Evolutionary conservation across 2,797 vertebrate genomes (phyloP).

Genomic region (Alectoris magna): DNA sequence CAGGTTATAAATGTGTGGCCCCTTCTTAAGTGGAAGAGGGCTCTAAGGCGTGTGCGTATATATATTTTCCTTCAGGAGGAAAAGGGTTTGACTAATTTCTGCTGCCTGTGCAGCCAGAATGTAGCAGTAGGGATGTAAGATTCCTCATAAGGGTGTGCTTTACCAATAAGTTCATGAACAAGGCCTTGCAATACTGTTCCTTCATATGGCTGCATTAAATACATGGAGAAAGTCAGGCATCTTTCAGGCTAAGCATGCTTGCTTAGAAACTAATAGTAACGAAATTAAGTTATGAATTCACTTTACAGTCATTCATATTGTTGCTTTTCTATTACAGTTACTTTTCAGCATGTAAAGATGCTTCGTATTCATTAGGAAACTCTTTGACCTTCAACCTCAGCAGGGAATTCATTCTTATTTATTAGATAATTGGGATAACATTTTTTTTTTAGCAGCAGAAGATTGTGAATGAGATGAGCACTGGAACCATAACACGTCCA

Average conservation of each 20-base stretch:
- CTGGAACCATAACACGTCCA: constrained; percentile 20
- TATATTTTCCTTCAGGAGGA: neutral
- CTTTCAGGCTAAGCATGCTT: neutral
- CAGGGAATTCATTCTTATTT: neutral
- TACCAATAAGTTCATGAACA: neutral
- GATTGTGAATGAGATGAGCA: neutral
- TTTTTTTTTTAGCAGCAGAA: constrained; percentile 34
- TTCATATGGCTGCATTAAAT: neutral
- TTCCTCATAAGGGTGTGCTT: neutral
- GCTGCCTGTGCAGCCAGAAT: neutral
- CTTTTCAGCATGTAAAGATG: neutral
- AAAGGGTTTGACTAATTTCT: neutral
- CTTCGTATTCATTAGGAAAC: neutral
- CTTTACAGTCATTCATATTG: neutral
- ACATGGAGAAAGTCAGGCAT: neutral
- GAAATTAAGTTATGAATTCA: neutral
- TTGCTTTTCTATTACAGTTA: neutral
- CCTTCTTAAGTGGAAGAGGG: neutral
- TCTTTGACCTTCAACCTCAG: neutral
- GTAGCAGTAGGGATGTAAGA: neutral
- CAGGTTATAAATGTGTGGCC: neutral
- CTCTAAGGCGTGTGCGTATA: fast-evolving
- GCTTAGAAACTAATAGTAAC: neutral
- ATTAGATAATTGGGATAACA: neutral
- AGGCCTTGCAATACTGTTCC: fast-evolving